Base-by-base conservation (phyloP, 2,797 vertebrate genomes). In the Manis crassicaudata region DNA sequence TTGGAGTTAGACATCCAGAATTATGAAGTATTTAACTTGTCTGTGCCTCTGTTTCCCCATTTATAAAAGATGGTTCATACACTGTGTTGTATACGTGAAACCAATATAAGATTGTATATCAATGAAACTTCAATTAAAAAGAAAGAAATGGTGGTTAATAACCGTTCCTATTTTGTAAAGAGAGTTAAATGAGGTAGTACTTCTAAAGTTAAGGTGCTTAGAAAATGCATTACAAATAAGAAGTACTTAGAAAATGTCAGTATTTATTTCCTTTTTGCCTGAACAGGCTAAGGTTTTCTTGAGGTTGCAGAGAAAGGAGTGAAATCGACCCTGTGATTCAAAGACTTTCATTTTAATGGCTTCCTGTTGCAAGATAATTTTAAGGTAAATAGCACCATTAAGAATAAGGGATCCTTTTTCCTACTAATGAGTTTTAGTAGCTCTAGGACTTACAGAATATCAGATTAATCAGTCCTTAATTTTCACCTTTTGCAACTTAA, bases 341-440 rank as follows among this genome's bases (percentile, higher is more conserved):
- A 70, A 92, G 56, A 94, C 37, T 29, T 73, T 94, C 81, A 76
- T 81, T 75, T 79, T 76, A 54, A 73, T 63, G 75, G 80, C 67
- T 68, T 62, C 73, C 46, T 82, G 9, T 68, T 77, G 88, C 67
- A 50, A 81, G 73, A 32, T 82, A 70, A 73, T 91, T 79, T 65
- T 60, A 89, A 81, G n/a, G 76, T 80, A 91, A 91, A 96, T n/a
- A 90, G 37, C 35, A 76, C 37, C n/a, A 37, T 54, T 70, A 88
- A 70, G 67, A 82, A 86, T 60, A 82, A 54, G 70, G 79, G 21
- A 32, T 73, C 13, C 23, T 73, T 85, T 90, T 63, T 62, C 83
- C 52, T 85, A 23, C 72, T 90, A 56, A 86, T 60, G 56, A 97
- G 58, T 81, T 58, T 75, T 1, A 72, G 32, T 35, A 56, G 50